Conservation (phyloP, 2,888 invertebrate species). For the Drosophila picticornis region DNA sequence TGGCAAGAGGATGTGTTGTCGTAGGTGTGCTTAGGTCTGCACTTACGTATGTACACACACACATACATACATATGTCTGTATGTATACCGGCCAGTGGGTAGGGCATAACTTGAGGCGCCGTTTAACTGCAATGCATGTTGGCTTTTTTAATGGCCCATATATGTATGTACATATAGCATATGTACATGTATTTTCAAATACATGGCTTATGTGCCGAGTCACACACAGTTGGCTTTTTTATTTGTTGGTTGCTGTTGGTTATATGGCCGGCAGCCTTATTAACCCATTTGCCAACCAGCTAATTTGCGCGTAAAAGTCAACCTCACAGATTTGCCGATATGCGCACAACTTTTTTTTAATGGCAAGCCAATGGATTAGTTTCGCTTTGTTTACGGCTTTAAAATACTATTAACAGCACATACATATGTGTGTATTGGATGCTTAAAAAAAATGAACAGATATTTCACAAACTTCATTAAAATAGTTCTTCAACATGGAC, state of each 20-base stretch:
- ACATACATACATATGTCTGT: not conserved
- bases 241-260: not conserved
- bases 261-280: constrained; percentile 50
- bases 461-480: not conserved
- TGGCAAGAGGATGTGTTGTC: not conserved
- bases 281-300: constrained; percentile 59
- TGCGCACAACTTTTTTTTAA: constrained; percentile 1
- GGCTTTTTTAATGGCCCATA: constrained; percentile 65
- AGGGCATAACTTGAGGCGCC: constrained; percentile 59
- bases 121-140: constrained; percentile 74
- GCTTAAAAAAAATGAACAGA: not conserved
- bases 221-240: not conserved
- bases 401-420: not conserved
- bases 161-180: constrained; percentile 22
- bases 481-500: not conserved
- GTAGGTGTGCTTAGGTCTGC: constrained; percentile 9
- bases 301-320: constrained; percentile 53
- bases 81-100: constrained; percentile 8
- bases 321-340: not conserved
- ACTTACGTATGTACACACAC: not conserved
- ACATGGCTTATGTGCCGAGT: not conserved
- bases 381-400: not conserved
- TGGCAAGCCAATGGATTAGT: not conserved
- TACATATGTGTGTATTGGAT: not conserved
- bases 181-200: constrained; percentile 15